A percentile compares a stretch with the other conserved stretches of the same genome.
phyloP scores from a whole-genome alignment of 1,140 invertebrate genomes.

The Danaus melanippus region DNA sequence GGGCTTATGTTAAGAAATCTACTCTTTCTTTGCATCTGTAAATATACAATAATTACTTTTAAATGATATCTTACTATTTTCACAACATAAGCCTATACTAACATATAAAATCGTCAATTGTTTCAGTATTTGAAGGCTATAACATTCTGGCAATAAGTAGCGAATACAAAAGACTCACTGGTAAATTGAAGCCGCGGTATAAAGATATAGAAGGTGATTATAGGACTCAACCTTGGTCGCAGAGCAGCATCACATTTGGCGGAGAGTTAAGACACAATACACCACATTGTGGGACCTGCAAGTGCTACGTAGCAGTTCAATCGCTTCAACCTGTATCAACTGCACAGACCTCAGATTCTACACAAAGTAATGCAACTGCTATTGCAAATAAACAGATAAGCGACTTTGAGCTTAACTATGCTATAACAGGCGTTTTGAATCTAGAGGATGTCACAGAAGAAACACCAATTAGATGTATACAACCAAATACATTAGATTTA shows the following conservation, averaged over 20 bases:
- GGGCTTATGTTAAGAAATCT: not conserved
- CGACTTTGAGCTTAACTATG: too few species aligned
- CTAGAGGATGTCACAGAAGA: too few species aligned
- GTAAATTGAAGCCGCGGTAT: slow-evolving; percentile 20
- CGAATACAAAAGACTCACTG: slow-evolving; percentile 22
- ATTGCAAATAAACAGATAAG: too few species aligned
- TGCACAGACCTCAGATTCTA: too few species aligned
- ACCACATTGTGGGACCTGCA: slow-evolving; percentile 21
- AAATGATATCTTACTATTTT: not conserved
- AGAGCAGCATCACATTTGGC: too few species aligned
- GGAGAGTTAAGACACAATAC: slow-evolving; percentile 3
- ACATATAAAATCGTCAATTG: not conserved
- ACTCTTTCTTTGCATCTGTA: slow-evolving; percentile 13
- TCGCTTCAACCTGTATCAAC: too few species aligned
- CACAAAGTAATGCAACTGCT: too few species aligned
- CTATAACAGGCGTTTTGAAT: too few species aligned
- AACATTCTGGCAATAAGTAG: slow-evolving; percentile 28
- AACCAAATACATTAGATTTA: slow-evolving; percentile 11
- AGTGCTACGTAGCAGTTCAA: slow-evolving; percentile 3
- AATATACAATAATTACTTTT: slow-evolving; percentile 7
- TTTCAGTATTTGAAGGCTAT: slow-evolving; percentile 29
- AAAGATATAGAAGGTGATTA: too few species aligned
- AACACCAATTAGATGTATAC: too few species aligned
- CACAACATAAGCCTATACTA: not conserved
- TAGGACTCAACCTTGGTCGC: too few species aligned